phyloP scores from a whole-genome alignment of 2,113 vertebrate genomes.

The Gambusia affinis region DNA sequence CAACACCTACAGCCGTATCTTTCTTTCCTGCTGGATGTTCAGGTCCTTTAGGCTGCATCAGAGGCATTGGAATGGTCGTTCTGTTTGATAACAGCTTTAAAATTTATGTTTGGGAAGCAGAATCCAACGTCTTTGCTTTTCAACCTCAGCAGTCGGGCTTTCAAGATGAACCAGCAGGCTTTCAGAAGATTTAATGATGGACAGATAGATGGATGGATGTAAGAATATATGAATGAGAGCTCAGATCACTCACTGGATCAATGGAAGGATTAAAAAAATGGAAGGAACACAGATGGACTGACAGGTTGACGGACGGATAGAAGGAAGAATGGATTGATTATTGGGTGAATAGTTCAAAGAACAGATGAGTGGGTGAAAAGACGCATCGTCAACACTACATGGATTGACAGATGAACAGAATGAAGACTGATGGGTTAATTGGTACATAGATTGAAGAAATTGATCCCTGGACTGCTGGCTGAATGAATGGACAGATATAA shows the following conservation, averaged over 20 bases:
- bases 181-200: too few species aligned
- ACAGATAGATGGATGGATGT: not conserved
- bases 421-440: too few species aligned
- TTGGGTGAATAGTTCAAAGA: not conserved
- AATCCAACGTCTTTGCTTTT: not conserved
- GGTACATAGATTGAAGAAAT: not conserved
- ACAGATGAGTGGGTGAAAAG: not conserved
- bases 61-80: not conserved
- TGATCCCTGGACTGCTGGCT: not conserved
- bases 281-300: not conserved
- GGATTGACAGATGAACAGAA: too few species aligned
- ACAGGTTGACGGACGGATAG: not conserved
- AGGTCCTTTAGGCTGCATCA: not conserved
- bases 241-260: too few species aligned
- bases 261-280: not conserved
- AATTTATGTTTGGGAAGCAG: not conserved
- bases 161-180: too few species aligned
- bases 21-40: not conserved
- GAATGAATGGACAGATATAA: not conserved
- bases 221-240: not conserved
- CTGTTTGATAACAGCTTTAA: not conserved
- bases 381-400: too few species aligned
- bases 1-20: not conserved
- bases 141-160: too few species aligned
- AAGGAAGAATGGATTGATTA: not conserved